phyloP scores from a whole-genome alignment of 2,888 invertebrate species.

The Phania funesta region DNA sequence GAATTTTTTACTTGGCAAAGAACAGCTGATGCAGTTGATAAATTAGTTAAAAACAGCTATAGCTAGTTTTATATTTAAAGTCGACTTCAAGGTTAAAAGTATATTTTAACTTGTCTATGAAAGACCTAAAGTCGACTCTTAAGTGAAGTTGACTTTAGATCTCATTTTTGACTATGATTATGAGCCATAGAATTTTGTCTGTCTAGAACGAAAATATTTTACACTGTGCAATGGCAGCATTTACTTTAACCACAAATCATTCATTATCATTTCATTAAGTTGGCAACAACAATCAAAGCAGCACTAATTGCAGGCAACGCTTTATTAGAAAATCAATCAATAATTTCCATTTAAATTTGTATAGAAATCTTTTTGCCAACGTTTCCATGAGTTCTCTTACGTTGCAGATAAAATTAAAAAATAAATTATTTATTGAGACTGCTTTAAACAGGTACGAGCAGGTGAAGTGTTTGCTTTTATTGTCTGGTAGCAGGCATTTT shows the following conservation, averaged over 20 bases:
- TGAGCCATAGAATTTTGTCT: too few species aligned
- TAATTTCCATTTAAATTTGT: not conserved
- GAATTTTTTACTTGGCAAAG: too few species aligned
- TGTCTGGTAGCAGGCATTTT: not conserved
- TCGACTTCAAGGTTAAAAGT: too few species aligned
- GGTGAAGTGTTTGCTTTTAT: not conserved
- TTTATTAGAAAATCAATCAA: conserved; percentile 32
- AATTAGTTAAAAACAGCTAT: too few species aligned
- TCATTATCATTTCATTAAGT: conserved; percentile 23
- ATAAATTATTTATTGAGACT: conserved; percentile 26
- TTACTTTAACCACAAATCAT: not conserved
- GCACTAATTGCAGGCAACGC: not conserved
- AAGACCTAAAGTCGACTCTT: too few species aligned
- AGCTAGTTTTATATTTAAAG: too few species aligned
- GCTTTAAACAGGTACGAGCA: conserved; percentile 15
- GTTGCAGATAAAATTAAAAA: not conserved
- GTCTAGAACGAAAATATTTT: not conserved
- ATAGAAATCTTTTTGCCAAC: not conserved
- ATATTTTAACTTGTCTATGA: too few species aligned
- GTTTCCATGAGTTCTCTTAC: conserved; percentile 3
- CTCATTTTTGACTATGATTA: too few species aligned
- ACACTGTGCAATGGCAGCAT: not conserved
- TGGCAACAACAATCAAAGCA: conserved; percentile 6
- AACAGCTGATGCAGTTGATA: too few species aligned
- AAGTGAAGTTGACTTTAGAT: too few species aligned